Conservation (phyloP, 1,140 invertebrate species). For the Cyrtorhinus lividipennis region DNA sequence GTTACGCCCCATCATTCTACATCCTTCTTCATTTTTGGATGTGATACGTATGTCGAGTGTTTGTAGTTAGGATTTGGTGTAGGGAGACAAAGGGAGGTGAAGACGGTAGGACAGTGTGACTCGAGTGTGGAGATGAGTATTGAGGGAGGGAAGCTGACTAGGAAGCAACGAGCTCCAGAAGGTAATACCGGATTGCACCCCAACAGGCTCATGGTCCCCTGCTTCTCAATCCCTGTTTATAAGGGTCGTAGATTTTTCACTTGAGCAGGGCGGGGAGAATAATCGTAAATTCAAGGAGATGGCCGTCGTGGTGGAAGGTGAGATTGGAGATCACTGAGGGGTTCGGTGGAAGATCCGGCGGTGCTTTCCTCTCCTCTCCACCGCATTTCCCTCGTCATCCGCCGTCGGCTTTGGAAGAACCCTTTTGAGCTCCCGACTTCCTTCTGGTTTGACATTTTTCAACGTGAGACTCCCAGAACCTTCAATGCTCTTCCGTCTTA, state of each 20-base stretch:
- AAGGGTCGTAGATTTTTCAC: conserved; percentile 19
- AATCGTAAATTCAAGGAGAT: conserved; percentile 18
- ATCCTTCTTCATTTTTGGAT: too few species aligned
- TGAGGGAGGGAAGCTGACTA: too few species aligned
- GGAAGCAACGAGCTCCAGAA: too few species aligned
- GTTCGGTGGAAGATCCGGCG: neutral
- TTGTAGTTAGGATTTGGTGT: too few species aligned
- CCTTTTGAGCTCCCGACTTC: neutral
- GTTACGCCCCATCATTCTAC: too few species aligned
- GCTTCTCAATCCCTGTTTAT: conserved; percentile 10
- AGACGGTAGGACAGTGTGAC: too few species aligned
- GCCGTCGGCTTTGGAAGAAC: too few species aligned
- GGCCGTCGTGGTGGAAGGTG: neutral
- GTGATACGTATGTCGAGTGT: too few species aligned
- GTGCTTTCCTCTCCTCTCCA: conserved; percentile 2
- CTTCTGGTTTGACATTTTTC: neutral
- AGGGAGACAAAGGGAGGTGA: too few species aligned
- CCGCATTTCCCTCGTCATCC: conserved; percentile 19
- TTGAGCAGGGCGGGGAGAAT: conserved; percentile 13
- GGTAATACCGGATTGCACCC: neutral
- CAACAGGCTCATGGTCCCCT: neutral
- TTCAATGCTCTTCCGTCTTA: neutral
- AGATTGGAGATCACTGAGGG: conserved; percentile 14
- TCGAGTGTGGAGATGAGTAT: too few species aligned
- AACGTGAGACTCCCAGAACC: neutral